A percentile compares a stretch with the other conserved stretches of the same genome.
phyloP scores from a whole-genome alignment of 2,888 invertebrate genomes.

The Nomada lathburiana region DNA sequence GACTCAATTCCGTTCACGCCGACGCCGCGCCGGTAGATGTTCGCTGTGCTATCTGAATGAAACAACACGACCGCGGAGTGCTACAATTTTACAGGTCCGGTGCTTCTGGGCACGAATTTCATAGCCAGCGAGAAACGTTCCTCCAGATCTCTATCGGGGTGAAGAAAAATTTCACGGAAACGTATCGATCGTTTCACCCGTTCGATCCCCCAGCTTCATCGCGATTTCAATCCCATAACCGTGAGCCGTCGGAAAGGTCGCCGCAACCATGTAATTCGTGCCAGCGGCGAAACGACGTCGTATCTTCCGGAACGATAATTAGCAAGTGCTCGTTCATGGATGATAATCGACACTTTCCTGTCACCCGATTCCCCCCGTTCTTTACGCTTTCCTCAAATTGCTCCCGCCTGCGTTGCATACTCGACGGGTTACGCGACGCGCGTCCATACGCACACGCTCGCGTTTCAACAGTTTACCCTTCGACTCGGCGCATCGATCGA shows the following conservation, averaged over 20 bases:
- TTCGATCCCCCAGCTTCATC: not conserved
- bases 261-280: not conserved
- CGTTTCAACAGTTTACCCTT: not conserved
- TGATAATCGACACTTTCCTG: no score
- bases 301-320: conserved; percentile 22
- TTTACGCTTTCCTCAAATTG: not conserved
- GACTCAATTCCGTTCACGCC: not conserved
- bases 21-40: not conserved
- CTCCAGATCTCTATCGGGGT: conserved; percentile 33
- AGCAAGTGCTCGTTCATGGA: not conserved
- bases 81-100: conserved; percentile 1
- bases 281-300: not conserved
- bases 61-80: not conserved
- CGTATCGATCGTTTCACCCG: not conserved
- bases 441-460: not conserved
- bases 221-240: not conserved
- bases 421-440: not conserved
- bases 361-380: not conserved
- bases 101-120: conserved; percentile 45
- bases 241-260: not conserved
- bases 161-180: conserved; percentile 18
- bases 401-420: not conserved
- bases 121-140: not conserved
- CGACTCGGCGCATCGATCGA: not conserved
- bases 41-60: conserved; percentile 23